Percentiles rank a stretch among this genome's conserved stretches.
Conservation (phyloP, 1,140 invertebrate species). For the Drosophila azteca region DNA sequence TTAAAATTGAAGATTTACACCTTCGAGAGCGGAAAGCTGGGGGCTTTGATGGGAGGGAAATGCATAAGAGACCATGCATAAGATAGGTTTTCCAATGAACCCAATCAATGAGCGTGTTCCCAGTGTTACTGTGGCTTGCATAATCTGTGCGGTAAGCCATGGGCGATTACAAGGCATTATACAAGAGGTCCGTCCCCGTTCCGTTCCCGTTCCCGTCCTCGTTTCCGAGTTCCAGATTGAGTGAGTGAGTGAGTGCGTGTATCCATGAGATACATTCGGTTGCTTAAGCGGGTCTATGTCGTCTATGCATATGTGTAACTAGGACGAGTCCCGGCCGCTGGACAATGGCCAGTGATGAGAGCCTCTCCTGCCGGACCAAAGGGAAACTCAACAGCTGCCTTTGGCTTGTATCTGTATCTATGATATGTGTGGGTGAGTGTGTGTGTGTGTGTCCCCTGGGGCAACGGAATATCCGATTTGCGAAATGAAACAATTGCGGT, state of each 20-base stretch:
- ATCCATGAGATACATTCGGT: constrained; percentile 50
- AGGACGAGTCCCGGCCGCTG: constrained; percentile 40
- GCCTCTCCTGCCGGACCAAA: constrained; percentile 36
- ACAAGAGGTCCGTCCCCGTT: constrained; percentile 30
- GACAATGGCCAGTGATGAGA: constrained; percentile 53
- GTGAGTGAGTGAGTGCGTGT: constrained; percentile 8
- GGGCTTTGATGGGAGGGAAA: constrained; percentile 33
- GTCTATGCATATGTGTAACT: constrained; percentile 54
- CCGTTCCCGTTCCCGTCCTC: neutral
- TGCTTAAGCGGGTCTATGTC: constrained; percentile 8
- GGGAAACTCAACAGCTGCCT: constrained; percentile 68
- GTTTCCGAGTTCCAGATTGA: no score
- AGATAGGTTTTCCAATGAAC: constrained; percentile 39
- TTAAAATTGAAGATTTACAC: constrained; percentile 70
- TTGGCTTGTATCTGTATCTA: constrained; percentile 11
- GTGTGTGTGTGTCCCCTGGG: constrained; percentile 46
- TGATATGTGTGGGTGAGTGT: constrained; percentile 21
- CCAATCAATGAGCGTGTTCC: constrained; percentile 38
- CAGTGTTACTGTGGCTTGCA: constrained; percentile 50
- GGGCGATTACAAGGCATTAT: constrained; percentile 66
- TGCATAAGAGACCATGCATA: constrained; percentile 36
- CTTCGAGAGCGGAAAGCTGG: constrained; percentile 17
- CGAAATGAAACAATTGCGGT: constrained; percentile 81
- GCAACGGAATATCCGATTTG: constrained; percentile 79
- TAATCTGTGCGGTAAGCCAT: constrained; percentile 70